Base-by-base conservation (phyloP, 2,797 vertebrate genomes). In the Myioborus miniatus region DNA sequence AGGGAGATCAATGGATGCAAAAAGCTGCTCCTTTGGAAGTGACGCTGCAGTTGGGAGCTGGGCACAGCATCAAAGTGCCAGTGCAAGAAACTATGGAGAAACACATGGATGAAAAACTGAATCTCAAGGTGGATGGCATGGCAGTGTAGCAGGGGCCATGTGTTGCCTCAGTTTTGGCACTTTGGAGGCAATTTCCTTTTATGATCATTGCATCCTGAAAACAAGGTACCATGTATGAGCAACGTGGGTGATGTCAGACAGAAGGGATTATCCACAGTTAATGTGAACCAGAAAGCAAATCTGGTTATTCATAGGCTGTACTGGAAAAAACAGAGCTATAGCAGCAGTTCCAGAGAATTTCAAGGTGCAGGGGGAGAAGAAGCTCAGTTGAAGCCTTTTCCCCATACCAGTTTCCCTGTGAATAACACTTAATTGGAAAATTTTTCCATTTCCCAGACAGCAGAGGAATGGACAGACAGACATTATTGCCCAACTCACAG, bases 61-160 rank as follows among this genome's bases (percentile, higher is more conserved):
- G 32, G 46, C 1, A 9, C 34, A 56, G 17, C 1, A 0, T 1
- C 22, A 46, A 50, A 1, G 1, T 0, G 1, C 32, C 49, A 4
- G 0, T 7, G 32, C 12, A 43, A 58, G 59, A 72, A 52, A 18
- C 17, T 5, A 24, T 1, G 6, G 65, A 81, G 60, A 52, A 58
- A 49, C 18, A 52, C 44, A 30, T 23, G 60, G 68, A 64, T 8
- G 49, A 0, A 0, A 29, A 75, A 14, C 10, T 22, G 59, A 12
- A 50, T 55, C 59, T 76, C 70, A 26, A 49, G 49, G 34, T 5
- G 56, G 55, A 43, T 0, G 22, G 56, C 64, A 26, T 3, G 26
- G 14, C 43, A 41, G 50, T 9, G 21, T 30, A 72, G 41, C 27
- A 76, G 10, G 27, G 3, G 6, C 18, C 43, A 23, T 0, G 4